Percentiles rank a stretch among this genome's conserved stretches.
Evolutionary conservation across 2,888 invertebrate species (phyloP).

Genomic region (Sympetrum striolatum): DNA sequence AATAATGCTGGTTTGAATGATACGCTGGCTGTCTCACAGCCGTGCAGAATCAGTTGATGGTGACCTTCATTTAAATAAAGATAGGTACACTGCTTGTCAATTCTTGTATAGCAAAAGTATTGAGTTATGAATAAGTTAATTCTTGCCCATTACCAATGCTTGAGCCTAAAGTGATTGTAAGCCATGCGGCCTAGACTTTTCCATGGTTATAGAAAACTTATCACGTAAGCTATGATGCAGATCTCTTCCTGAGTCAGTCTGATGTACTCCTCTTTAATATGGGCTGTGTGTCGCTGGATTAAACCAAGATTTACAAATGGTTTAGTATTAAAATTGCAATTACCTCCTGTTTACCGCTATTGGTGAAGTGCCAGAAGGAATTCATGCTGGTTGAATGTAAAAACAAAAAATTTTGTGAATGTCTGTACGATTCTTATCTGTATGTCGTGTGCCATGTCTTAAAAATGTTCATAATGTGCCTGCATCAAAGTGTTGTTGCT

Average conservation of each 20-base stretch:
- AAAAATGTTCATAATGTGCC: constrained; percentile 7
- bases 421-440: constrained; percentile 30
- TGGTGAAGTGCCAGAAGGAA: not conserved
- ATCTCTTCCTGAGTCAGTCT: not conserved
- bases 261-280: not conserved
- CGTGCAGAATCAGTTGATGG: constrained; percentile 6
- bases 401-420: constrained; percentile 24
- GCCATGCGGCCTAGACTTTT: not conserved
- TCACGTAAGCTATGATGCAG: not conserved
- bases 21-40: not conserved
- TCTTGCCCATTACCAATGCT: not conserved
- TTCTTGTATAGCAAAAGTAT: constrained; percentile 14
- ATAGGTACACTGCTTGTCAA: constrained; percentile 8
- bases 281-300: not conserved
- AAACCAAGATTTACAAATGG: not conserved
- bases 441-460: constrained; percentile 32
- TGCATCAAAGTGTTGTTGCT: not conserved
- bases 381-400: constrained; percentile 9
- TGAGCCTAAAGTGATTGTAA: not conserved
- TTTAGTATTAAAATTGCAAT: not conserved
- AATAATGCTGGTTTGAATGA: not conserved
- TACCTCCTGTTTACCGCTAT: not conserved
- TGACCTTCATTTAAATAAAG: constrained; percentile 11
- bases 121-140: not conserved
- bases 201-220: not conserved